Evolutionary conservation across 2,113 vertebrate species (phyloP), one percentile per base, ranked within the genome.

Genomic region (Xiphorhynchus elegans): DNA sequence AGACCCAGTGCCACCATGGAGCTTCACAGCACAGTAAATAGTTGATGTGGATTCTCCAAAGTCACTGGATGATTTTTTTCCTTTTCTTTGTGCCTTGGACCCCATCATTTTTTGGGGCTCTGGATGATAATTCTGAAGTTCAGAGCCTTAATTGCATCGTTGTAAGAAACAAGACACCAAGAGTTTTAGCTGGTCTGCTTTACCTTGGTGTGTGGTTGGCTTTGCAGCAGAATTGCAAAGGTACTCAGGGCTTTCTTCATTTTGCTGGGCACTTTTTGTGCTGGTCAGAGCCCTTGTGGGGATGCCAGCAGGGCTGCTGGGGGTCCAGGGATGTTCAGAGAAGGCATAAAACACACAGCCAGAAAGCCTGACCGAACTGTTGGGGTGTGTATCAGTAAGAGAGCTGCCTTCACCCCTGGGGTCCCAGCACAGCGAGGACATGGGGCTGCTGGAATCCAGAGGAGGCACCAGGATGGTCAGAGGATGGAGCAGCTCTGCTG

Each of bases 1-100:
- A 28, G 87, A 56, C 23, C 20, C 37, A 28, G 53, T 9, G 33
- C 17, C 42, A 40, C 24, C 4, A 0, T 0, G 0, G 66, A 46
- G 66, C 66, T 87, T 37, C 50, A 3, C 52, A 42, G 40, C 52
- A 42, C 42, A 89, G 40, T 20, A 62, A 7, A 17, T 8, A 49
- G 26, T 11, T 35, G 29, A 62, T 52, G 17, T 52, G 37, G 6
- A 13, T 9, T 28, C 56, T 63, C n/a, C 58, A n/a, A 35, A 73
- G 35, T 19, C 39, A 33, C 35, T 7, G 1, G 28, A 14, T 10
- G 3, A 10, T 28, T 73, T 7, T 8, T 8, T 7, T 37, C 50
- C 21, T n/a, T 2, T 7, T 23, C 15, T 52, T 46, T 59, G 17
- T 73, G 42, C 23, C 39, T 79, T 39, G 15, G 20, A 9, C 20